A percentile compares a stretch with the other conserved stretches of the same genome.
These are phyloP conservation scores for Ancistrus triradiatus DNA, from an alignment of 2,113 vertebrate species.

Conservation along the genomic window DNA sequence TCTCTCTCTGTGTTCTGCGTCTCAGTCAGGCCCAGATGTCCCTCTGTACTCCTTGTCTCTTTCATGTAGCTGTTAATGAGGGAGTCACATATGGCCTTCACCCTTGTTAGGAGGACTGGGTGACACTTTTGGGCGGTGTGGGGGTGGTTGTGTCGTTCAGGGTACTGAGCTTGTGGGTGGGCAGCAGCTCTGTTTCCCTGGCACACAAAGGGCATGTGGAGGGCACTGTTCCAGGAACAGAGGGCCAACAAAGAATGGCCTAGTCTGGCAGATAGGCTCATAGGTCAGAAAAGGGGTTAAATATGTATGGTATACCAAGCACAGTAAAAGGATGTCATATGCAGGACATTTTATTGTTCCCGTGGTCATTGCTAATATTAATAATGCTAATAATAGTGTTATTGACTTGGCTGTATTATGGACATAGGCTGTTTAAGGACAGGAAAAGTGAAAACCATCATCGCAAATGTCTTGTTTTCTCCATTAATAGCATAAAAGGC, in stretches of 20 bases:
- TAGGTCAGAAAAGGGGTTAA: slow-evolving; percentile 28
- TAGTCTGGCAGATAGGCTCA: slow-evolving; percentile 1
- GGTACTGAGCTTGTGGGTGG: slow-evolving; percentile 35
- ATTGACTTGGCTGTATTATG: no score
- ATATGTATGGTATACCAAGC: no score
- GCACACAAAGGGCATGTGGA: slow-evolving; percentile 36
- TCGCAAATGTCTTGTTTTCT: no score
- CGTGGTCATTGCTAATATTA: no score
- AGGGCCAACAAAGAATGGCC: neutral
- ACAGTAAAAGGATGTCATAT: no score
- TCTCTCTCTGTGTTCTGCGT: slow-evolving; percentile 15
- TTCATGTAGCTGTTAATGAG: slow-evolving; percentile 54
- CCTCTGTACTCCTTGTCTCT: slow-evolving; percentile 48
- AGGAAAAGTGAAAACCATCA: no score
- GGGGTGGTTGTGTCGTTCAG: slow-evolving; percentile 35
- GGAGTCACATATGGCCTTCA: slow-evolving; percentile 51
- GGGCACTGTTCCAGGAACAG: slow-evolving; percentile 40
- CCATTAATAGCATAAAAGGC: no score
- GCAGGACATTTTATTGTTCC: no score
- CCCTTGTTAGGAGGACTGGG: slow-evolving; percentile 51
- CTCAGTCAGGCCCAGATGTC: slow-evolving; percentile 49
- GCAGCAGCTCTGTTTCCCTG: slow-evolving; percentile 34
- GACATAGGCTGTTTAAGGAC: no score
- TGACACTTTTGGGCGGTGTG: slow-evolving; percentile 44
- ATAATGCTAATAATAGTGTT: no score